Evolutionary conservation across 2,888 invertebrate species (phyloP).

Genomic region (Mythimna pallens): DNA sequence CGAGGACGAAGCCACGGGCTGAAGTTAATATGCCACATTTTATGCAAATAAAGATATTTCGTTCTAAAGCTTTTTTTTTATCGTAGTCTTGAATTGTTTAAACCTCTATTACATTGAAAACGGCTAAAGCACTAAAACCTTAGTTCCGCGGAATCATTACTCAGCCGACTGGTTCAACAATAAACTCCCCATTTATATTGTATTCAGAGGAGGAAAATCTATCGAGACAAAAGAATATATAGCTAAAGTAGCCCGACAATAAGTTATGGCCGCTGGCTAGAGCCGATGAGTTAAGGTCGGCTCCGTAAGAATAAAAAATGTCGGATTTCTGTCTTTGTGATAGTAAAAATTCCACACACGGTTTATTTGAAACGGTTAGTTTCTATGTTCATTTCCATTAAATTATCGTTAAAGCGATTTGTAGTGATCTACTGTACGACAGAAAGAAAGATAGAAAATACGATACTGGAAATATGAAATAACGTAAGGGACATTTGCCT

Average conservation of each 20-base stretch:
- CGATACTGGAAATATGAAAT: no score
- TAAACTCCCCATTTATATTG: conserved; percentile 55
- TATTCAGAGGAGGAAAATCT: conserved; percentile 58
- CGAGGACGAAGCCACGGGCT: no score
- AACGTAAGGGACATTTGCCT: no score
- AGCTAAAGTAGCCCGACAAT: conserved; percentile 50
- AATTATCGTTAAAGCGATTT: neutral
- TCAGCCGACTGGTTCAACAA: conserved; percentile 47
- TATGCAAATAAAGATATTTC: neutral
- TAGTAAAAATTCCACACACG: conserved; percentile 42
- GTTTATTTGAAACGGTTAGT: conserved; percentile 35
- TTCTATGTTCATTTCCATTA: conserved; percentile 7
- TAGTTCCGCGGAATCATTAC: conserved; percentile 45
- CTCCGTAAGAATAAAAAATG: conserved; percentile 58
- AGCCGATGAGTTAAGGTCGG: conserved; percentile 61
- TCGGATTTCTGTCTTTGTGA: conserved; percentile 53
- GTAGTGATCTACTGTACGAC: neutral
- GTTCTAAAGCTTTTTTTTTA: neutral
- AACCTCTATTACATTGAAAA: conserved; percentile 16
- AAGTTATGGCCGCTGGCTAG: conserved; percentile 57
- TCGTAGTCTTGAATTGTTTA: neutral
- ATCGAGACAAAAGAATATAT: conserved; percentile 62
- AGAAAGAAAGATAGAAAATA: no score
- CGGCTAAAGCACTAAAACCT: conserved; percentile 13
- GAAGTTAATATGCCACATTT: neutral